Base-by-base conservation (phyloP, 2,888 invertebrate genomes). In the Psylliodes chrysocephalus region DNA sequence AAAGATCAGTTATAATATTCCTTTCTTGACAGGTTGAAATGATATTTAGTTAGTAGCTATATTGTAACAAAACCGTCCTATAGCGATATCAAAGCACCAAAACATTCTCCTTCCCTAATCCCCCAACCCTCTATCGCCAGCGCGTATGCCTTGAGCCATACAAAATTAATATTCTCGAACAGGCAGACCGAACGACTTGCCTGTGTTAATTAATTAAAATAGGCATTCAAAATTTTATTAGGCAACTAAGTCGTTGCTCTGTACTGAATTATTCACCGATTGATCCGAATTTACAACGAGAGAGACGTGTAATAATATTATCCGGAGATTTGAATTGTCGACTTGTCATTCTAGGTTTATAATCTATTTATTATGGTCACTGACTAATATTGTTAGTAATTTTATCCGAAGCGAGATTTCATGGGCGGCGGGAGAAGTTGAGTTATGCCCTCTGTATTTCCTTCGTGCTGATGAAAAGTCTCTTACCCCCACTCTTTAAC, bases 131-230 rank as follows among this genome's bases (percentile, higher is more conserved):
- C 7, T 35, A n/a, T n/a, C 30, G 5, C 19, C 14, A n/a, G 1
- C 18, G 5, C 19, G 19, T 28, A 25, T 22, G 46, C 52, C 40
- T 40, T 38, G 15, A 44, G 54, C 55, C 22, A 59, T 63, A 54
- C 57, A 67, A 67, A 64, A 64, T 67, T 67, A 67, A 67, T 64
- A 67, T 67, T 67, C 67, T 49, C 53, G 33, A 63, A 62, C 60
- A 51, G 63, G 40, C 61, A 52, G 54, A 51, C 57, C 63, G 61
- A 65, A 62, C 64, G 63, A 67, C 70, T 70, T 68, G 67, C 68
- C 67, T 64, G 56, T 63, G 65, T 61, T 70, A 67, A 68, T 66
- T 70, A 68, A 70, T 67, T 70, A 61, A 69, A 63, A 60, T 60
- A 57, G 57, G 56, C 63, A 56, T 51, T 66, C 66, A 69, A 67